Conservation (phyloP, 35 echinoderm and acorn worm genomes). For the Hemicentrotus pulcherrimus region DNA sequence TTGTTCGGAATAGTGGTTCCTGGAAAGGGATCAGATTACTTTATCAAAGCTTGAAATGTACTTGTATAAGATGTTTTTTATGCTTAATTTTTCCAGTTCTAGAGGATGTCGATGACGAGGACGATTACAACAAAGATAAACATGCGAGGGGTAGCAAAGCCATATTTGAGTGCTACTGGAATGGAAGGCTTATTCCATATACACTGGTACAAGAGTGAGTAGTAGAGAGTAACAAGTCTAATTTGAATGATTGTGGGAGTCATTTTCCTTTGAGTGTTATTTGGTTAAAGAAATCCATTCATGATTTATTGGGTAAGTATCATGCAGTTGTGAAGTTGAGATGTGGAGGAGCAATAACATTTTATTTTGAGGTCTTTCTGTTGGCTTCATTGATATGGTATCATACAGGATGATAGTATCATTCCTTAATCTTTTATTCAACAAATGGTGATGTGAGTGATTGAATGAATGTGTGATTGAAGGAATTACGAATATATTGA, state of each 20-base stretch:
- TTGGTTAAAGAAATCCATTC: background rate
- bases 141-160: slow-evolving; percentile 90
- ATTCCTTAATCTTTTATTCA: too few species aligned
- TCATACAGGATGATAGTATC: too few species aligned
- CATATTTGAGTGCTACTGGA: slow-evolving; percentile 99
- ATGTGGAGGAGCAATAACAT: too few species aligned
- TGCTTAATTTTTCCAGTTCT: background rate
- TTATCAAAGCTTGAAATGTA: background rate
- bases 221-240: background rate
- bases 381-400: too few species aligned
- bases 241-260: too few species aligned
- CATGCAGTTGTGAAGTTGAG: too few species aligned
- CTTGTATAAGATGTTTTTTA: background rate
- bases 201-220: slow-evolving; percentile 89
- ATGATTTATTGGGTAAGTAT: background rate
- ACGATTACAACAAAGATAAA: slow-evolving; percentile 54
- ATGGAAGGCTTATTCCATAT: slow-evolving; percentile 92
- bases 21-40: too few species aligned
- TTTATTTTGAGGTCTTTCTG: too few species aligned
- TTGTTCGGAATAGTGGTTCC: background rate
- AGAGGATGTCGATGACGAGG: slow-evolving; percentile 26
- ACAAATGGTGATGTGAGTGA: too few species aligned
- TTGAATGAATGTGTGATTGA: too few species aligned
- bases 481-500: too few species aligned
- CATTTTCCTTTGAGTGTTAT: too few species aligned